Conservation (phyloP, 2,113 vertebrate species). For the Solenodon paradoxus region DNA sequence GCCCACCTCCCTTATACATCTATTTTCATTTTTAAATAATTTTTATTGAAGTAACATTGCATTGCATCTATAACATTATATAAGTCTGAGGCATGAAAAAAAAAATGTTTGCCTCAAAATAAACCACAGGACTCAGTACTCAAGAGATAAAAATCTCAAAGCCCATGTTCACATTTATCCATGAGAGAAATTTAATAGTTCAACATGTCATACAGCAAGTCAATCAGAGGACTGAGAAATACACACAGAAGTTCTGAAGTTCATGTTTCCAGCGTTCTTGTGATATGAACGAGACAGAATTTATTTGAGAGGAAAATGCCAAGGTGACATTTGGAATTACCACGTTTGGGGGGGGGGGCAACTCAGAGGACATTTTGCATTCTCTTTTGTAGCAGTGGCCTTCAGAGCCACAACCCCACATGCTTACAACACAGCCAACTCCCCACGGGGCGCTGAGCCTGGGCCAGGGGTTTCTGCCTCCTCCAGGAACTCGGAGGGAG, state of each 20-base stretch:
- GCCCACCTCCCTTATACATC: too few species aligned
- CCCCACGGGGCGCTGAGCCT: not conserved
- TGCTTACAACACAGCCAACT: not conserved
- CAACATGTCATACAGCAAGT: not conserved
- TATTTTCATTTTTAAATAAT: too few species aligned
- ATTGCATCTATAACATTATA: too few species aligned
- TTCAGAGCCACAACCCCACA: not conserved
- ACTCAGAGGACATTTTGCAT: not conserved
- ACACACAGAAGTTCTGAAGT: not conserved
- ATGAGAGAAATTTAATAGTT: slow-evolving; percentile 8
- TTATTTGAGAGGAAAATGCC: slow-evolving; percentile 64
- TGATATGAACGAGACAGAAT: slow-evolving; percentile 37
- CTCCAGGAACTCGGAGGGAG: not conserved
- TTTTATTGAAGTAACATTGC: too few species aligned
- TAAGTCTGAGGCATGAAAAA: too few species aligned
- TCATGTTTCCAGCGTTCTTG: not conserved
- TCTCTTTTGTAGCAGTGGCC: not conserved
- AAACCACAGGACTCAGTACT: not conserved
- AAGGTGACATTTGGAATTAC: slow-evolving; percentile 59
- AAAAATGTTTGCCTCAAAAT: not conserved
- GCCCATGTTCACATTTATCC: not conserved
- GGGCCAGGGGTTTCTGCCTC: not conserved
- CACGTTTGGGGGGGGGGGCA: not conserved
- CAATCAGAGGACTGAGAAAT: slow-evolving; percentile 8
- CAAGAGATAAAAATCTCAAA: not conserved